Conservation (phyloP, 2,888 invertebrate genomes). For the Thereva nobilitata region DNA sequence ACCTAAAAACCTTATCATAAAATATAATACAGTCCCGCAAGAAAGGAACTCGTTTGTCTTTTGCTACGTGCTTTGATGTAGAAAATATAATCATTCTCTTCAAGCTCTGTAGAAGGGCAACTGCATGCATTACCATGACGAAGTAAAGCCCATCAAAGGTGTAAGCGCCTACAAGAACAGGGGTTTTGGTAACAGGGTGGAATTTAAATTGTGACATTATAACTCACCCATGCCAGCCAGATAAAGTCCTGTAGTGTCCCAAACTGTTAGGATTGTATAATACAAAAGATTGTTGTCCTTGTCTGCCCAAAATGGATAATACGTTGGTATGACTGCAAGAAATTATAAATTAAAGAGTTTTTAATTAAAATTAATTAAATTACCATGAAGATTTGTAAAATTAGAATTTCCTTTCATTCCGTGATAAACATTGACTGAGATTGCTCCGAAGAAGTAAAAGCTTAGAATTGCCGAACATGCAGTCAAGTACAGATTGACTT, state of each 20-base stretch:
- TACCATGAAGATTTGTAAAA: constrained; percentile 9
- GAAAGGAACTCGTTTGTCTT: not conserved
- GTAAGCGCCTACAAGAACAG: not conserved
- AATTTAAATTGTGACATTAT: not conserved
- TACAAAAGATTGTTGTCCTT: constrained; percentile 1
- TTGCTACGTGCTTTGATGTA: not conserved
- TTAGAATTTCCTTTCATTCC: not conserved
- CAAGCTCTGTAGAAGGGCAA: constrained; percentile 3
- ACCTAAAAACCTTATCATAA: not conserved
- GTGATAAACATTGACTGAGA: constrained; percentile 1
- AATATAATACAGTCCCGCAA: constrained; percentile 7
- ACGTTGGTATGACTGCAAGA: not conserved
- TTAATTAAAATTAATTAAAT: not conserved
- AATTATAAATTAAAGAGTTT: not conserved
- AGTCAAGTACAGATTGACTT: constrained; percentile 1
- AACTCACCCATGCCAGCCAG: constrained; percentile 9
- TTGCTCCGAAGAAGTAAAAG: constrained; percentile 4
- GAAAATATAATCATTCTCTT: constrained; percentile 13
- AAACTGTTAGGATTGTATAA: not conserved
- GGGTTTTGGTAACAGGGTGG: too few species aligned
- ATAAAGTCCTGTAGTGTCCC: not conserved
- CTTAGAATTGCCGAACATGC: not conserved
- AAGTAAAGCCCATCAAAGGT: constrained; percentile 8
- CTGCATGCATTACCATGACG: not conserved
- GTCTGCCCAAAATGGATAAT: constrained; percentile 2